phyloP scores from a whole-genome alignment of 1,140 invertebrate genomes.

The Micrasema minimum region DNA sequence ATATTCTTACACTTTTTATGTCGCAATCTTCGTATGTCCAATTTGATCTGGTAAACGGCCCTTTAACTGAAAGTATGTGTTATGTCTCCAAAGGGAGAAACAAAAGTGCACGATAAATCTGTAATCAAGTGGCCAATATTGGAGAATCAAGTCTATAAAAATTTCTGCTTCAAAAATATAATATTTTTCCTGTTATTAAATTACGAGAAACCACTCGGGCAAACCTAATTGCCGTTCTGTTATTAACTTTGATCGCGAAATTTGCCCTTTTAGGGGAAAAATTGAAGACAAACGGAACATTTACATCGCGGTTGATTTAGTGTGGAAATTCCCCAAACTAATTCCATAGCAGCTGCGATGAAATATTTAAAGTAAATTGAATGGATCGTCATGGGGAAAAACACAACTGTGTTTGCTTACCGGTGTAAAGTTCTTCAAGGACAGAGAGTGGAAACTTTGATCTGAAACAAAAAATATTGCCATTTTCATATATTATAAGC shows the following conservation, averaged over 20 bases:
- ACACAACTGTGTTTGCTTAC: conserved; percentile 17
- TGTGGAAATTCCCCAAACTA: conserved; percentile 27
- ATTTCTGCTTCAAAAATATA: too few relatives aligned
- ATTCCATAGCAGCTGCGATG: conserved; percentile 24
- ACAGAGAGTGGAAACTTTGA: conserved; percentile 13
- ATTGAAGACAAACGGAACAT: conserved; percentile 17
- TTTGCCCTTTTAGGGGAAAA: conserved; percentile 24
- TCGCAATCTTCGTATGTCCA: conserved; percentile 37
- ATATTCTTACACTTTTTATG: conserved; percentile 40
- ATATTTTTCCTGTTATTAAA: too few relatives aligned
- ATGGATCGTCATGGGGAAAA: neutral
- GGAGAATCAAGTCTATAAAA: too few relatives aligned
- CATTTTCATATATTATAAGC: too few relatives aligned
- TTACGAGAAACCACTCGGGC: too few relatives aligned
- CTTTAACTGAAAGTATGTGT: conserved; percentile 26
- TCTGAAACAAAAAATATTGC: conserved; percentile 16
- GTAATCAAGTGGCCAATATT: conserved; percentile 29
- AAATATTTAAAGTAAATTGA: conserved; percentile 22
- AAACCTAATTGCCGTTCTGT: too few relatives aligned
- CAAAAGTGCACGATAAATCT: conserved; percentile 33
- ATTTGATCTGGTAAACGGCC: conserved; percentile 45
- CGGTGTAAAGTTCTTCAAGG: conserved; percentile 22
- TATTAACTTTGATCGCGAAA: conserved; percentile 26
- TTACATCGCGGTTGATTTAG: conserved; percentile 33
- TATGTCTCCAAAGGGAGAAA: conserved; percentile 12